Evolutionary conservation across 2,888 invertebrate species (phyloP).

Genomic region (Chironomus riparius): DNA sequence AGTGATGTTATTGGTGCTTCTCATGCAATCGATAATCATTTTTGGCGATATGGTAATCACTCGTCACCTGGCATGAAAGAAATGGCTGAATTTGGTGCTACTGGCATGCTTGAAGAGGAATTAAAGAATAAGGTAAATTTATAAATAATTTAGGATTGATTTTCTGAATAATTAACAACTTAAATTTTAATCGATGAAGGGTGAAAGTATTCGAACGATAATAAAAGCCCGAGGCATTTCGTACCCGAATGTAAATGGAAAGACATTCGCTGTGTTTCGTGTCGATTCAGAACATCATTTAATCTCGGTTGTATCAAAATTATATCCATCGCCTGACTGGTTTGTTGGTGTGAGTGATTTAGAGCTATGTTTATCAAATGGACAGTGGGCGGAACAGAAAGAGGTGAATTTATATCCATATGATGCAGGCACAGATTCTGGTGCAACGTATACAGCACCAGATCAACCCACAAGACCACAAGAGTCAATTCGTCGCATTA

Average conservation of each 20-base stretch:
- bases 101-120: conserved; percentile 84
- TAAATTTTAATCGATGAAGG: conserved; percentile 44
- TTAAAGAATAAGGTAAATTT: conserved; percentile 70
- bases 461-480: conserved; percentile 78
- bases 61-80: conserved; percentile 72
- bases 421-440: conserved; percentile 93
- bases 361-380: conserved; percentile 82
- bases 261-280: conserved; percentile 78
- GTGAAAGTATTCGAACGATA: conserved; percentile 78
- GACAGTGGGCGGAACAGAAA: conserved; percentile 78
- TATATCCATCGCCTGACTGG: conserved; percentile 98
- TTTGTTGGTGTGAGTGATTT: conserved; percentile 86
- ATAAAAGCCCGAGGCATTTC: conserved; percentile 91
- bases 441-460: conserved; percentile 76
- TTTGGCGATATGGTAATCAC: conserved; percentile 78
- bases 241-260: conserved; percentile 78
- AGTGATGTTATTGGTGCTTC: conserved; percentile 95
- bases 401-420: conserved; percentile 85
- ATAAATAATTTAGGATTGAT: neutral
- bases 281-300: conserved; percentile 88
- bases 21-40: conserved; percentile 66
- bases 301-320: conserved; percentile 88
- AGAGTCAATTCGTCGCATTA: conserved; percentile 76
- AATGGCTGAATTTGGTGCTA: conserved; percentile 91
- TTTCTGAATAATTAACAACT: neutral